Conservation (phyloP, 1,140 invertebrate genomes). For the Drosophila kikkawai region DNA sequence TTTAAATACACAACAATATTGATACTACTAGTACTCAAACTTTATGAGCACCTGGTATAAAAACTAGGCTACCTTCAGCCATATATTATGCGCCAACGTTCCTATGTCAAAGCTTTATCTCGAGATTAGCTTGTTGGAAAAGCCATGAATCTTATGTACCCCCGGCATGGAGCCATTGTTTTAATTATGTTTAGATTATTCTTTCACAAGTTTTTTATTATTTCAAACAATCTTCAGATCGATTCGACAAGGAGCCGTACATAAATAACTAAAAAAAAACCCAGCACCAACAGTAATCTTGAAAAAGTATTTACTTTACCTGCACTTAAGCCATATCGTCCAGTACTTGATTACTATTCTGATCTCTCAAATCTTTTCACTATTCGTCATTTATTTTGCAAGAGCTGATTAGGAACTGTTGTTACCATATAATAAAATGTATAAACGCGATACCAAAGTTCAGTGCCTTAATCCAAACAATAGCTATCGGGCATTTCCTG, state of each 20-base stretch:
- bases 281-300: neutral
- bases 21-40: neutral
- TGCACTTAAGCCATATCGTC: conserved; percentile 11
- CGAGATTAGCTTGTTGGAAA: neutral
- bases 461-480: conserved; percentile 47
- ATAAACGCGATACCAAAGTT: conserved; percentile 64
- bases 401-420: conserved; percentile 8
- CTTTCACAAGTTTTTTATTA: conserved; percentile 26
- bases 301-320: neutral
- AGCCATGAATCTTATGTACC: neutral
- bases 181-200: conserved; percentile 11
- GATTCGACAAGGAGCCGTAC: neutral
- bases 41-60: conserved; percentile 6
- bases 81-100: conserved; percentile 8
- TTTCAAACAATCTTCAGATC: neutral
- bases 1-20: neutral
- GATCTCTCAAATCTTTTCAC: conserved; percentile 32
- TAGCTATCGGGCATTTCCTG: conserved; percentile 33
- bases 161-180: neutral
- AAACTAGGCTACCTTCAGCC: neutral
- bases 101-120: neutral
- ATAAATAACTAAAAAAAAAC: conserved; percentile 14
- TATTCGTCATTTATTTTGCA: conserved; percentile 23
- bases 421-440: conserved; percentile 41
- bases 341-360: conserved; percentile 7